phyloP scores from a whole-genome alignment of 1,140 invertebrate genomes.

The Drosophila repleta region DNA sequence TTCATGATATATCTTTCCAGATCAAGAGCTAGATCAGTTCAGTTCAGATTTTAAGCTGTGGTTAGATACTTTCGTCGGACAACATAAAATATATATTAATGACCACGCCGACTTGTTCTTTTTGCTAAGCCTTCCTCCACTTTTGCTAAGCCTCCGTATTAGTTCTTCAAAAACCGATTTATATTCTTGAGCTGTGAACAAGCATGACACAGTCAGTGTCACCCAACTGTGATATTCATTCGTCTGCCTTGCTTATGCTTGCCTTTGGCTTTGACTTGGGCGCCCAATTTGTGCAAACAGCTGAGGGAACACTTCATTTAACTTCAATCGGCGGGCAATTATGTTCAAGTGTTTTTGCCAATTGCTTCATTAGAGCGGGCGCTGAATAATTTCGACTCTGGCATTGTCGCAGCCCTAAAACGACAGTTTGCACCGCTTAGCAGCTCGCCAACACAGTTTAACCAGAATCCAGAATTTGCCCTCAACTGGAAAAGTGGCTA shows the following conservation, averaged over 20 bases:
- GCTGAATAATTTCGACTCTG: constrained; percentile 17
- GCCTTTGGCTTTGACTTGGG: constrained; percentile 12
- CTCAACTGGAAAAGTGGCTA: constrained; percentile 5
- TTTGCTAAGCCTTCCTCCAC: too few relatives aligned
- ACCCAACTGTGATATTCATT: neutral
- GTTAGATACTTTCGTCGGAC: too few relatives aligned
- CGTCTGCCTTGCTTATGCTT: neutral
- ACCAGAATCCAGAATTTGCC: constrained; percentile 30
- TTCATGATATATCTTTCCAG: too few relatives aligned
- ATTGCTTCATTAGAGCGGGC: constrained; percentile 62
- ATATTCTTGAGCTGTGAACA: too few relatives aligned
- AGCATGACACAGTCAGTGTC: too few relatives aligned
- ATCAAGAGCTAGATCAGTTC: too few relatives aligned
- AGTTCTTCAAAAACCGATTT: too few relatives aligned
- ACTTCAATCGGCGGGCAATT: constrained; percentile 75
- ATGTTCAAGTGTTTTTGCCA: constrained; percentile 63
- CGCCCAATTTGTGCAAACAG: constrained; percentile 57
- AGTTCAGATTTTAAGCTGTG: too few relatives aligned
- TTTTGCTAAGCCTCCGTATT: too few relatives aligned
- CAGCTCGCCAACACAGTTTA: constrained; percentile 35
- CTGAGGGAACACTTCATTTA: constrained; percentile 71
- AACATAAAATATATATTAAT: too few relatives aligned
- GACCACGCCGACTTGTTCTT: too few relatives aligned
- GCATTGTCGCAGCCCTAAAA: constrained; percentile 54
- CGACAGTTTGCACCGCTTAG: constrained; percentile 43